Percentiles rank a stretch among this genome's conserved stretches.
phyloP scores from a whole-genome alignment of 2,888 invertebrate genomes.

The Papilio protenor region DNA sequence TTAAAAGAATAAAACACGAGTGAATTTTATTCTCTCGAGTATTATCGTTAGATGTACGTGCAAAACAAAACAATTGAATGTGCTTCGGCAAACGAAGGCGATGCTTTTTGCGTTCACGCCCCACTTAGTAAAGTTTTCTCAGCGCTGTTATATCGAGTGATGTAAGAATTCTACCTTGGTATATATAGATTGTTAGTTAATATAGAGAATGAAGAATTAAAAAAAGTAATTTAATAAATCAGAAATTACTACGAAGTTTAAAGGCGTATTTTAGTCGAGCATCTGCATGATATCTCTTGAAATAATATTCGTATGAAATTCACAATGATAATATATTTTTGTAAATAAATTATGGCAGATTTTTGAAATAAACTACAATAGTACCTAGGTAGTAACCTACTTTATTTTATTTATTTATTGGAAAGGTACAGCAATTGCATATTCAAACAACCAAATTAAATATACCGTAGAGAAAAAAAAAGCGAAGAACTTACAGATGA shows the following conservation, averaged over 20 bases:
- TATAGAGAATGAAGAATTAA: background rate
- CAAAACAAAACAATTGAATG: slow-evolving; percentile 36
- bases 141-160: slow-evolving; percentile 3
- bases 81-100: slow-evolving; percentile 24
- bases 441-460: too few species aligned
- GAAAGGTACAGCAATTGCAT: too few species aligned
- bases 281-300: too few species aligned
- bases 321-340: too few species aligned
- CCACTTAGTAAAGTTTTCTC: slow-evolving; percentile 14
- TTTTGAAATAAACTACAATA: too few species aligned
- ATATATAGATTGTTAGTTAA: background rate
- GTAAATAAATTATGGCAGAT: too few species aligned
- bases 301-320: too few species aligned
- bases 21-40: slow-evolving; percentile 3
- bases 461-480: too few species aligned
- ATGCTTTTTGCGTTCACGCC: slow-evolving; percentile 28
- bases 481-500: too few species aligned
- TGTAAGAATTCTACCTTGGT: background rate
- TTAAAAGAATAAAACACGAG: slow-evolving; percentile 22
- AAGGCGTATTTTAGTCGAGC: background rate
- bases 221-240: background rate
- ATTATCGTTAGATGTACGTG: slow-evolving; percentile 25
- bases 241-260: background rate
- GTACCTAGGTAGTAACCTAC: too few species aligned
- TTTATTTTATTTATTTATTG: too few species aligned